These are phyloP conservation scores for Chitala chitala DNA, from an alignment of 2,113 vertebrate genomes.

Conservation along the genomic window DNA sequence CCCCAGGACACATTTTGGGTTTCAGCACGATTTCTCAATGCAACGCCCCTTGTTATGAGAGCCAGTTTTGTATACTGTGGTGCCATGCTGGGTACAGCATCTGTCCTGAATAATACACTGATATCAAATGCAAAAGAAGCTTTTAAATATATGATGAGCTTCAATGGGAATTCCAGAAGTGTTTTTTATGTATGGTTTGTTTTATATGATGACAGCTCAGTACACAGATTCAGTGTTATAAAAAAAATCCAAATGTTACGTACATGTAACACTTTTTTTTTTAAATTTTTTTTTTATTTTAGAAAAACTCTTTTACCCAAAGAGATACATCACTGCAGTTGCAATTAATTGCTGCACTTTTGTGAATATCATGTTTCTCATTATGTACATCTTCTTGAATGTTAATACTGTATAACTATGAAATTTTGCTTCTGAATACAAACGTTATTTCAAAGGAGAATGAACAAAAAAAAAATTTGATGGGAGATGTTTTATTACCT, in stretches of 20 bases:
- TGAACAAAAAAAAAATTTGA: not conserved
- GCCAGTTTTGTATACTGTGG: not conserved
- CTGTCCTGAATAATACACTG: too few relatives aligned
- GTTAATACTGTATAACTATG: slow-evolving; percentile 19
- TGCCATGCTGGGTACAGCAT: too few relatives aligned
- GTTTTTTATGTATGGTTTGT: not conserved
- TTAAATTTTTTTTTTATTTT: not conserved
- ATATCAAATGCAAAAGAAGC: too few relatives aligned
- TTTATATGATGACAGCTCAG: not conserved
- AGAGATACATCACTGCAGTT: slow-evolving; percentile 4
- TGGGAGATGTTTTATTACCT: not conserved
- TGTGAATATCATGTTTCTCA: slow-evolving; percentile 16
- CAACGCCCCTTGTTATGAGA: not conserved
- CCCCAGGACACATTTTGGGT: not conserved
- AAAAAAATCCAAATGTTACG: not conserved
- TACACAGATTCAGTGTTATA: not conserved
- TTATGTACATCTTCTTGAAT: not conserved
- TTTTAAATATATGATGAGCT: not conserved
- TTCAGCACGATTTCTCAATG: not conserved
- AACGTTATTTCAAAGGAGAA: not conserved
- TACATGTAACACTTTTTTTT: not conserved
- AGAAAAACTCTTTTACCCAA: slow-evolving; percentile 4
- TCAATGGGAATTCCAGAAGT: not conserved
- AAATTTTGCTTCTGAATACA: slow-evolving; percentile 1
- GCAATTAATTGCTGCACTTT: not conserved